These are phyloP conservation scores for Dynastes tityus DNA, from an alignment of 2,888 invertebrate genomes.

Conservation along the genomic window DNA sequence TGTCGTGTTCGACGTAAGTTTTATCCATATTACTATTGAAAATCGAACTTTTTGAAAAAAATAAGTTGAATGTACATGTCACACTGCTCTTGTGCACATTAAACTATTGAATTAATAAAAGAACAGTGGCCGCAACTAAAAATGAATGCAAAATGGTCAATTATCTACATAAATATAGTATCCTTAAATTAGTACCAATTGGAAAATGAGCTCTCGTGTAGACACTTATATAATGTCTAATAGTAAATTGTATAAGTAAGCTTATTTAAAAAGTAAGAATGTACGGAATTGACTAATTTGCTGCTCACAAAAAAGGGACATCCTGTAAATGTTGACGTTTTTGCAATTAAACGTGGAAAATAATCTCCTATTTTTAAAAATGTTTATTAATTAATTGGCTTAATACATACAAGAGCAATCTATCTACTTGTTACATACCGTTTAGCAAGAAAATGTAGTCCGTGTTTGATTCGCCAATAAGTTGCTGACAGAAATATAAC, in stretches of 20 bases:
- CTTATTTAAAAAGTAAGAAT: constrained; percentile 54
- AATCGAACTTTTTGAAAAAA: constrained; percentile 24
- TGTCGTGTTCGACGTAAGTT: constrained; percentile 56
- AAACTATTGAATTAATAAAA: constrained; percentile 45
- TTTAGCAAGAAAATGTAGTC: no score
- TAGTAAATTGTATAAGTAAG: constrained; percentile 56
- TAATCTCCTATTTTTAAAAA: no score
- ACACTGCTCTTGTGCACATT: constrained; percentile 22
- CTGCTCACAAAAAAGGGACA: constrained; percentile 34
- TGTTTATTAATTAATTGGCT: no score
- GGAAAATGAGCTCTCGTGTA: constrained; percentile 61
- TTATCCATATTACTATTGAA: constrained; percentile 28
- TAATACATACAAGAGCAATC: no score
- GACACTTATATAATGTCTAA: constrained; percentile 53
- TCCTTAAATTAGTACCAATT: constrained; percentile 64
- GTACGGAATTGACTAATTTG: constrained; percentile 47
- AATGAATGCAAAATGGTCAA: constrained; percentile 60
- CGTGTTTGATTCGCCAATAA: no score
- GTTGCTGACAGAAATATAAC: no score
- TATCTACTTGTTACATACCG: no score
- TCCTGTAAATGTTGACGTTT: constrained; percentile 36
- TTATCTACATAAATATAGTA: constrained; percentile 62
- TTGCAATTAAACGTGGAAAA: neutral
- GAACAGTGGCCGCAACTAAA: constrained; percentile 49
- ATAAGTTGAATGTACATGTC: constrained; percentile 14